These are phyloP conservation scores for Callocephalon fimbriatum DNA, from an alignment of 2,113 vertebrate genomes.

Conservation along the genomic window DNA sequence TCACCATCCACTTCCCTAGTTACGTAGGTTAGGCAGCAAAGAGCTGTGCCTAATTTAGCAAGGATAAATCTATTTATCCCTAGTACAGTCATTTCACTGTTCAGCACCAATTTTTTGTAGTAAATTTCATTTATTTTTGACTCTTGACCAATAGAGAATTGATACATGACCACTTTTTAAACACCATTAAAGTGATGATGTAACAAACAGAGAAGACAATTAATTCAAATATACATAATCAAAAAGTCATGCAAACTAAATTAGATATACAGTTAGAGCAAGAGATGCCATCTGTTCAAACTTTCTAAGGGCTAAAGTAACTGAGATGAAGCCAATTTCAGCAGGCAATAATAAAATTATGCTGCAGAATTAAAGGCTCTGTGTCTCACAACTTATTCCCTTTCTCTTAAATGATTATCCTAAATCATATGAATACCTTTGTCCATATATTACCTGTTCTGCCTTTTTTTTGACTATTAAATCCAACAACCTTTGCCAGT, in stretches of 20 bases:
- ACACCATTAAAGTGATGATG: background rate
- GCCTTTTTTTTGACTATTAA: background rate
- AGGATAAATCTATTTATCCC: background rate
- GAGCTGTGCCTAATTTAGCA: background rate
- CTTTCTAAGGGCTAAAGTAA: slow-evolving; percentile 46
- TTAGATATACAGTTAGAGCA: slow-evolving; percentile 49
- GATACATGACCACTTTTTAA: background rate
- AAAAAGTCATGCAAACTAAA: slow-evolving; percentile 47
- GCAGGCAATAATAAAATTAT: slow-evolving; percentile 41
- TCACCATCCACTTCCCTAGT: background rate
- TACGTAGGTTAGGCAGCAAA: background rate
- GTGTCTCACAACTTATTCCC: background rate
- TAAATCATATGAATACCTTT: background rate
- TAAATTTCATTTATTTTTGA: background rate
- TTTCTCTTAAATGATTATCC: background rate
- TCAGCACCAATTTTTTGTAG: background rate
- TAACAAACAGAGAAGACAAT: slow-evolving; percentile 20
- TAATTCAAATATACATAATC: slow-evolving; percentile 40
- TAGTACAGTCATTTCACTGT: background rate
- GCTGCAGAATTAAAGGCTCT: background rate
- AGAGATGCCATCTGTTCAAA: slow-evolving; percentile 61
- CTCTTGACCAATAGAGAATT: background rate
- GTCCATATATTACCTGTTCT: background rate
- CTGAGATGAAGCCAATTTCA: slow-evolving; percentile 41
- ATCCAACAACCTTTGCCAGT: background rate